A percentile compares a stretch with the other conserved stretches of the same genome.
Evolutionary conservation across 2,797 vertebrate species (phyloP).

Genomic region (Eidolon dupreanum): DNA sequence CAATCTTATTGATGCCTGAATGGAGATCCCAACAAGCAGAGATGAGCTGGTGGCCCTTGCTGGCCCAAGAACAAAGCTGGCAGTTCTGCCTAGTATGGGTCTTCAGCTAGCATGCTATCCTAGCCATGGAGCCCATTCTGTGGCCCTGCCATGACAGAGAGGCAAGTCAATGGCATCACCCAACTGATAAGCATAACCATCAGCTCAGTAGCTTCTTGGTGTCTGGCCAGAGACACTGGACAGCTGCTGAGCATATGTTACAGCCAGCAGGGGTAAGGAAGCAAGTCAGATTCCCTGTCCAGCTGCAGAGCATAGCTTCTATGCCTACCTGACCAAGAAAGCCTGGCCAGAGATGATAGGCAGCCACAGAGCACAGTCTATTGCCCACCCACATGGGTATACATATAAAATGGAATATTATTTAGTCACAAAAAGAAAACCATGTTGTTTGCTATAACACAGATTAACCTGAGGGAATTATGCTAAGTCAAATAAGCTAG

Average conservation of each 20-base stretch:
- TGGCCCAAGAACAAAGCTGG: neutral
- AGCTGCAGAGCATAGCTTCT: neutral
- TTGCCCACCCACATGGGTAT: neutral
- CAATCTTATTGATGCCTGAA: neutral
- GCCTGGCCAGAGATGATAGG: neutral
- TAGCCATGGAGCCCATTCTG: neutral
- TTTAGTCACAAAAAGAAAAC: neutral
- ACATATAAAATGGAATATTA: neutral
- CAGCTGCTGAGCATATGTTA: neutral
- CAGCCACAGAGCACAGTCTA: neutral
- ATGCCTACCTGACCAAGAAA: neutral
- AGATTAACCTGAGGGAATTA: too few species aligned
- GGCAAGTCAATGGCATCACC: neutral
- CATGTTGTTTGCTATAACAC: too few species aligned
- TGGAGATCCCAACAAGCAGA: neutral
- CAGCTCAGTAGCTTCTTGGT: neutral
- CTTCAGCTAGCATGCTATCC: neutral
- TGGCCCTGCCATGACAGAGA: neutral
- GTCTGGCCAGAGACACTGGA: neutral
- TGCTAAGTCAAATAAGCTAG: neutral
- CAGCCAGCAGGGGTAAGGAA: neutral
- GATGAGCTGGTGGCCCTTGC: neutral
- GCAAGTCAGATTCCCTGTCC: neutral
- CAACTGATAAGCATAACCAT: neutral
- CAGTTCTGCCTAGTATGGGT: neutral